Conservation (phyloP, 1,140 invertebrate species). For the Euschistus heros region DNA sequence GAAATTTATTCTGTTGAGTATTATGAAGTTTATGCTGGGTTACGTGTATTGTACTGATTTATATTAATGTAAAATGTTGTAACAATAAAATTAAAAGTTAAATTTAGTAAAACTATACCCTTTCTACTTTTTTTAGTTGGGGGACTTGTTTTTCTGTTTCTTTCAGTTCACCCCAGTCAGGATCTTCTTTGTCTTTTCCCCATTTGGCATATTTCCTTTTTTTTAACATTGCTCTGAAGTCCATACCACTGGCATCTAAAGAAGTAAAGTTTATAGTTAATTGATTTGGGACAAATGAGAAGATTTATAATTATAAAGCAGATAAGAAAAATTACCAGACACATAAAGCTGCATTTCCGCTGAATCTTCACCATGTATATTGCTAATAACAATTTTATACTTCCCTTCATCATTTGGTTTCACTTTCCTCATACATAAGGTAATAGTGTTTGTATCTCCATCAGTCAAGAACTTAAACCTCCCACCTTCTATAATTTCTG, state of each 20-base stretch:
- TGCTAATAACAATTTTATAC: conserved; percentile 86
- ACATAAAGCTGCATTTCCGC: conserved; percentile 93
- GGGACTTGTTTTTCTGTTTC: conserved; percentile 78
- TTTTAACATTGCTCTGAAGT: conserved; percentile 96
- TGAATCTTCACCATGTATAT: conserved; percentile 86
- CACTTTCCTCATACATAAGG: conserved; percentile 88
- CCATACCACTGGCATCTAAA: conserved; percentile 88
- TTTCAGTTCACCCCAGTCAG: conserved; percentile 86
- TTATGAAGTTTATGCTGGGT: too few species aligned
- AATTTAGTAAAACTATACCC: conserved; percentile 47
- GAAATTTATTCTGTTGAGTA: too few species aligned
- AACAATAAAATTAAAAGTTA: too few species aligned
- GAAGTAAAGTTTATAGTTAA: conserved; percentile 21
- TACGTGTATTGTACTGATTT: too few species aligned
- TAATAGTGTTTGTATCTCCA: conserved; percentile 77
- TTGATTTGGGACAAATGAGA: background rate
- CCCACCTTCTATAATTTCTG: conserved; percentile 84
- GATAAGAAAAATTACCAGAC: conserved; percentile 56
- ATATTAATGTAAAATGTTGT: too few species aligned
- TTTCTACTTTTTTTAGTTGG: conserved; percentile 81
- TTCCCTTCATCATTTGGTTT: conserved; percentile 95
- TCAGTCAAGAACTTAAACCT: conserved; percentile 86
- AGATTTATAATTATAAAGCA: background rate
- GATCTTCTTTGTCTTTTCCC: conserved; percentile 77
- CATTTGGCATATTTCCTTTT: conserved; percentile 94